Evolutionary conservation across 2,113 vertebrate species (phyloP).

Genomic region (Strix aluco): DNA sequence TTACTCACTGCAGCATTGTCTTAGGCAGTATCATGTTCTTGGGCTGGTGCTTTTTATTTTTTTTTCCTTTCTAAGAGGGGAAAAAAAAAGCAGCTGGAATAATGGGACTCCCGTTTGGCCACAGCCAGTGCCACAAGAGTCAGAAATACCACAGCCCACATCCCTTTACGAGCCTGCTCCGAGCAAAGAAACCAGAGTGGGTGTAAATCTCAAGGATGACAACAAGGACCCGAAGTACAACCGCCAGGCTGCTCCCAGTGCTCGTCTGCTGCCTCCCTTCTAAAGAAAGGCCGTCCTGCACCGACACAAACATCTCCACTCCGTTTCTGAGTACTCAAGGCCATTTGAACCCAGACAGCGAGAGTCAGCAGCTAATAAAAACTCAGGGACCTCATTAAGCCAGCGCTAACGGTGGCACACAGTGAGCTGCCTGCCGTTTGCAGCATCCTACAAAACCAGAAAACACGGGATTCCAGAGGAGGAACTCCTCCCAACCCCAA

Average conservation of each 20-base stretch:
- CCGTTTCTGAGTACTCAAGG: accelerated
- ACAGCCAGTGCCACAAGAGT: accelerated
- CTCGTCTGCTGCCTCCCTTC: background rate
- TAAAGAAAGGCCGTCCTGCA: too few species aligned
- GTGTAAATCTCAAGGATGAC: background rate
- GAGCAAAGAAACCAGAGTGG: background rate
- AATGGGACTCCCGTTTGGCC: background rate
- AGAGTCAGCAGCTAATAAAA: background rate
- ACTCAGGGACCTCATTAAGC: background rate
- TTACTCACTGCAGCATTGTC: background rate
- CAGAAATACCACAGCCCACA: accelerated
- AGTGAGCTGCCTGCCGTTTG: background rate
- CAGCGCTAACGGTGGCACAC: accelerated
- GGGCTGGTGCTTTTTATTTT: background rate
- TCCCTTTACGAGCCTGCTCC: background rate
- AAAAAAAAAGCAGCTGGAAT: background rate
- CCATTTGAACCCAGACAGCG: background rate
- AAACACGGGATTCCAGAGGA: too few species aligned
- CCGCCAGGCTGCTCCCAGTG: background rate
- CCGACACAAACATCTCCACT: accelerated
- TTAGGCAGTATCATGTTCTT: too few species aligned
- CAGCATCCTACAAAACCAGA: background rate
- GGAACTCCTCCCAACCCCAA: background rate
- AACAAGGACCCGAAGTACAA: accelerated
- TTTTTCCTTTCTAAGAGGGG: background rate